Evolutionary conservation across 2,888 invertebrate species (phyloP), one percentile per base, ranked within the genome.

Genomic region (Calliphora vomitoria): DNA sequence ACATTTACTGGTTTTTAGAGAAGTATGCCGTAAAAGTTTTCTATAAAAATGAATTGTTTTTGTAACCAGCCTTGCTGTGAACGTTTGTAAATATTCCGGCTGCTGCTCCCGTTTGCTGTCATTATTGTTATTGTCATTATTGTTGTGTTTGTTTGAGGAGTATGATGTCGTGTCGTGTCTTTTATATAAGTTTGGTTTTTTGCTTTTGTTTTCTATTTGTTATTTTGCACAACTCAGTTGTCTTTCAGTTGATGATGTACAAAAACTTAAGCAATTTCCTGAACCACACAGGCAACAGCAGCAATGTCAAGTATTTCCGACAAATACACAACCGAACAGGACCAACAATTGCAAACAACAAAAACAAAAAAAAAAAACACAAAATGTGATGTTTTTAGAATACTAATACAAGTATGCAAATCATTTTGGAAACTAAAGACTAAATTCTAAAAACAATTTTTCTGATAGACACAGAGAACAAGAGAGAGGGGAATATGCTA

Each of bases 241-340:
- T 84, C 79, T 53, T 82, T 58, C 41, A 83, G 35, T 35, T 35
- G 75, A 44, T 85, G 85, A 72, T 60, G 81, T 71, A 50, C 25
- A 86, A 80, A 86, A 89, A 88, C 83, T 89, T 89, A 82, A 88
- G 88, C 88, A 89, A 89, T 89, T 89, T 89, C 89, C 88, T 87
- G 82, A 84, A 87, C 88, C 85, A 62, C 83, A 75, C 85, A 82
- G 75, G 69, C 86, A 82, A 75, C 87, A 87, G 50, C 84, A 87
- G 88, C 81, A 87, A 89, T 88, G 89, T 86, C 89, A 89, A 88
- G 88, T 87, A 89, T 89, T 89, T 89, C 88, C 87, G 82, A 85
- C 81, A 81, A 35, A 79, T 53, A 71, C 53, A 87, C 72, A 84
- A 35, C 35, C 79, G 72, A 66, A 85, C 58, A 83, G 6, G 2